phyloP scores from a whole-genome alignment of 2,113 vertebrate genomes.

The Gnathonemus echidnorhynchus region DNA sequence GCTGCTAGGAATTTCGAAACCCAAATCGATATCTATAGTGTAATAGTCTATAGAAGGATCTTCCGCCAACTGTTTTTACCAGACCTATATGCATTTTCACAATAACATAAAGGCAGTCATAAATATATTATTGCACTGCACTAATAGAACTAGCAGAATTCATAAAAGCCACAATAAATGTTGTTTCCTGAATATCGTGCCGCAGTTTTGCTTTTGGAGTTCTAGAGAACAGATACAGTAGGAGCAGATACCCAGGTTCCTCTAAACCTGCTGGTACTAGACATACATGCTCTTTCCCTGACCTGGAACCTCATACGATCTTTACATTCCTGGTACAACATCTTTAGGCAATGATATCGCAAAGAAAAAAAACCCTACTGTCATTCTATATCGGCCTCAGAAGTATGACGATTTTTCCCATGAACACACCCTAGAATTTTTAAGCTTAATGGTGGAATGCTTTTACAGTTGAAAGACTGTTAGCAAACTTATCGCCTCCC shows the following conservation, averaged over 20 bases:
- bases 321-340: background rate
- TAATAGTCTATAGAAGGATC: background rate
- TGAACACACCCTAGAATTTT: background rate
- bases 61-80: background rate
- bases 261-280: background rate
- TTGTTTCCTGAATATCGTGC: background rate
- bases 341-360: background rate
- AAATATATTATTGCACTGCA: background rate
- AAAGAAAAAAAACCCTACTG: background rate
- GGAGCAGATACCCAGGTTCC: background rate
- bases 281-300: background rate
- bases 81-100: background rate
- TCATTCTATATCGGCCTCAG: conserved; percentile 1
- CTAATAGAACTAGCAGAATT: background rate
- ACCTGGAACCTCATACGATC: background rate
- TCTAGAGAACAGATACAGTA: background rate
- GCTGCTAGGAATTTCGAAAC: background rate
- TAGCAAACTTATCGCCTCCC: background rate
- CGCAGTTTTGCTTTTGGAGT: background rate
- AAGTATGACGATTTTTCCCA: background rate
- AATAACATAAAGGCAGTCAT: background rate
- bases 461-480: background rate
- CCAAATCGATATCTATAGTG: background rate
- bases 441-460: background rate
- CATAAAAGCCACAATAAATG: background rate